Evolutionary conservation across 2,113 vertebrate species (phyloP).

Genomic region (Tachuris rubrigastra): DNA sequence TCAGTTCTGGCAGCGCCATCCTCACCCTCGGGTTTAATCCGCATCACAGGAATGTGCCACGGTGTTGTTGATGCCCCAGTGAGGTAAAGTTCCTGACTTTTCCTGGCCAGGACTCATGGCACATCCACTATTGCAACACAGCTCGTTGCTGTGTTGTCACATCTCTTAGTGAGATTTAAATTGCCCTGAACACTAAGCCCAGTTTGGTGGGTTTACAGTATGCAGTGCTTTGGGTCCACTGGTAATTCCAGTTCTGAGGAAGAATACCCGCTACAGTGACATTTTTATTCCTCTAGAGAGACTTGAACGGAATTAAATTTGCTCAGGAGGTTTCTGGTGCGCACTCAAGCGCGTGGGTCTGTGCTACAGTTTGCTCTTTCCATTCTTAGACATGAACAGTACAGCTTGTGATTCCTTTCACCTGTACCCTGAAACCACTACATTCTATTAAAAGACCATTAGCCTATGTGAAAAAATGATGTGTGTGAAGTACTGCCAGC

Average conservation of each 20-base stretch:
- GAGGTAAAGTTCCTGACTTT: background rate
- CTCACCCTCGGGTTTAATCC: background rate
- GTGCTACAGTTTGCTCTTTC: slow-evolving; percentile 29
- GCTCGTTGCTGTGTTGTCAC: background rate
- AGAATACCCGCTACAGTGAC: background rate
- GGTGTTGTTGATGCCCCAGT: background rate
- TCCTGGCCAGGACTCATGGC: background rate
- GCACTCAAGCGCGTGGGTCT: background rate
- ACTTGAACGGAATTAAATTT: background rate
- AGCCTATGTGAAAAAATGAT: background rate
- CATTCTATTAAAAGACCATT: slow-evolving; percentile 31
- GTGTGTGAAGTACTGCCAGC: slow-evolving; percentile 35
- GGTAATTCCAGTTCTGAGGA: background rate
- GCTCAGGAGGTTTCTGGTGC: background rate
- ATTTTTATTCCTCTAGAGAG: background rate
- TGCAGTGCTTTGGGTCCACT: background rate
- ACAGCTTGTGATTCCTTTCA: slow-evolving; percentile 1
- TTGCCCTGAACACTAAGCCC: background rate
- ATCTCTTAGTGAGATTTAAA: background rate
- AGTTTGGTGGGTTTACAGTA: background rate
- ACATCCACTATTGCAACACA: background rate
- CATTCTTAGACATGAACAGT: slow-evolving; percentile 24
- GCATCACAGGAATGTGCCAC: background rate
- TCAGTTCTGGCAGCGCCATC: background rate
- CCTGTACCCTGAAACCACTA: background rate